Evolutionary conservation across 1,140 invertebrate genomes (phyloP).

Genomic region (Sitodiplosis mosellana): DNA sequence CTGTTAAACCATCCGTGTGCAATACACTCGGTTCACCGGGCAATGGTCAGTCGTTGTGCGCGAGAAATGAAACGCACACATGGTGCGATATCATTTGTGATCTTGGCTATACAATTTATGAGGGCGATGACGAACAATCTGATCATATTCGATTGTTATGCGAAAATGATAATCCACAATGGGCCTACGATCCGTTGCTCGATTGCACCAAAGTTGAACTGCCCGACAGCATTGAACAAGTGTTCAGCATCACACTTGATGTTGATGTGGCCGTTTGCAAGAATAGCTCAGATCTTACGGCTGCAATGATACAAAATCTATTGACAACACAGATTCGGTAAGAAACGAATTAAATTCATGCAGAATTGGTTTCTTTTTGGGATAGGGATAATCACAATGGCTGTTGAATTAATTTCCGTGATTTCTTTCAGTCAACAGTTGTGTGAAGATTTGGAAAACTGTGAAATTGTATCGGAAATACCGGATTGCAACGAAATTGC

Average conservation of each 20-base stretch:
- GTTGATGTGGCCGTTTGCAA: conserved; percentile 1
- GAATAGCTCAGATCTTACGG: neutral
- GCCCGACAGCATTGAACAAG: conserved; percentile 2
- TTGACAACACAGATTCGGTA: no score
- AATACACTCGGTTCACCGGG: conserved; percentile 30
- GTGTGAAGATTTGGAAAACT: conserved; percentile 1
- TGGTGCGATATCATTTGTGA: conserved; percentile 37
- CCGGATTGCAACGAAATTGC: conserved; percentile 3
- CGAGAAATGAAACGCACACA: conserved; percentile 24
- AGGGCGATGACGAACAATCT: conserved; percentile 7
- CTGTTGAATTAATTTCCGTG: no score
- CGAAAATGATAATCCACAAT: conserved; percentile 13
- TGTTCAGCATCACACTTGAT: conserved; percentile 4
- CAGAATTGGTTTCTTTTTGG: no score
- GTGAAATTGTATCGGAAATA: conserved; percentile 4
- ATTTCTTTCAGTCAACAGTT: neutral
- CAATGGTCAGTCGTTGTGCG: conserved; percentile 37
- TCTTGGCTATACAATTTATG: conserved; percentile 38
- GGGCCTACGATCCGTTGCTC: conserved; percentile 24
- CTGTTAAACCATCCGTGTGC: conserved; percentile 43
- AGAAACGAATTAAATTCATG: no score
- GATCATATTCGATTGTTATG: conserved; percentile 14
- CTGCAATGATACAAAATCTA: no score
- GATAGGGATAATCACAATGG: no score
- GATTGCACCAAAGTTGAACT: conserved; percentile 32